Base-by-base conservation (phyloP, 2,888 invertebrate species). In the Eilema griseolum region DNA sequence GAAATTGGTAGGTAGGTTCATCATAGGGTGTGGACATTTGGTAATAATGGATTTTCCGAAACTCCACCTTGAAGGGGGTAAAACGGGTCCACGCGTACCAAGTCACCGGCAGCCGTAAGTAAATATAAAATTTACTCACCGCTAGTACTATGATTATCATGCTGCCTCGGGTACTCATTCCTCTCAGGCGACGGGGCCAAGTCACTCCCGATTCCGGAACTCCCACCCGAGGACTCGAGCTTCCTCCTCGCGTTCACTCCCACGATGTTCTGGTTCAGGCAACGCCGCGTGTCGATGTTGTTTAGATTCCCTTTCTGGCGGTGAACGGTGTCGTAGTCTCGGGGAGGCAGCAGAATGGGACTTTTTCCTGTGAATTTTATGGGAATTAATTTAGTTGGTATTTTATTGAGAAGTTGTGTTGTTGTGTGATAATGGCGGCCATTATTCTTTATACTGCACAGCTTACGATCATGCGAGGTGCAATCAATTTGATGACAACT, bases 261-360 rank as follows among this genome's bases (percentile, higher is more conserved):
- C 33, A 94, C 94, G 56, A 97, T 97, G 82, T 96, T 97, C 85
- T 97, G 96, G 86, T 97, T 97, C 65, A 97, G 92, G 85, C 97
- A 97, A 52, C 97, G 94, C 23, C 96, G 85, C 0, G 93, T 93
- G 76, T 95, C 95, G 1, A 95, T 95, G 82, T 95, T 95, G 82
- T 83, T 93, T 59, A 95, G 83, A 84, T 95, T 92, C 7, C 95
- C 93, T 72, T 95, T 95, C 85, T 95, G 97, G 68, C 98, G 96
- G 88, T 98, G 98, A 3, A 98, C 97, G 1, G 99, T 99, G 92
- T 99, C 99, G 94, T 99, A 99, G 92, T 99, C 99, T 37, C 98
- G 96, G 0, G 99, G 99, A 0, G 99, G 99, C 74, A 99, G 94
- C 28, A 99, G 96, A 67, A 99, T 96, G 0, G 99, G 99, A 10